Base-by-base conservation (phyloP, 2,888 invertebrate genomes). In the Pyrrhia umbra region DNA sequence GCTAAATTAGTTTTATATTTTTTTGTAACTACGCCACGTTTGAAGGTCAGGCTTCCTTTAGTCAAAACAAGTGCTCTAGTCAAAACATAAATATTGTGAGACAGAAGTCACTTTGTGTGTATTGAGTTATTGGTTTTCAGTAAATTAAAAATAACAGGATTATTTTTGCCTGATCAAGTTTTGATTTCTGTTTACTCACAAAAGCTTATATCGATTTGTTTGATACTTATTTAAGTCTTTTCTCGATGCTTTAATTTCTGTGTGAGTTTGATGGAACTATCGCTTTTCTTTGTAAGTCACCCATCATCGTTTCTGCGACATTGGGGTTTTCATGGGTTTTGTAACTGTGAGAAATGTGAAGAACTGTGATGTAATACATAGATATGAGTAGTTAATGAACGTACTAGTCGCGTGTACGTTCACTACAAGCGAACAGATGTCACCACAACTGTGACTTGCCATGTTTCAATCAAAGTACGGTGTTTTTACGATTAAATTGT, bases 1-100 rank as follows among this genome's bases (percentile, higher is more conserved):
- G 68, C 63, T 64, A 74, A 61, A 68, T 69, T 76, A 66, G 58
- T 68, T 78, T 63, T 72, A 50, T 71, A 62, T 60, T 60, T 73
- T 60, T 73, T 64, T 65, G 43, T 59, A 43, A 20, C 20, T 39
- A 50, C 54, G 21, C 20, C 25, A 50, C 49, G 20, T 21, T 51
- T 39, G 42, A 68, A 68, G 68, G 68, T 68, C 74, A 42, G 54
- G 21, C 34, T 37, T 16, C 46, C 51, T 47, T 66, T 54, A 68
- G 25, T 50, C 62, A 73, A 63, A 62, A 73, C 54, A 72, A 34
- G 64, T 43, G 15, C 63, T 55, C 20, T 42, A 63, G 39, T 30
- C 46, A 55, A 74, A 55, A 59, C 51, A 68, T 59, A 58, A 58
- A 72, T 63, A 63, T 43, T 52, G 63, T 64, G 18, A 40, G 40